These are phyloP conservation scores for Takifugu bimaculatus DNA, from an alignment of 2,113 vertebrate species.

Conservation along the genomic window DNA sequence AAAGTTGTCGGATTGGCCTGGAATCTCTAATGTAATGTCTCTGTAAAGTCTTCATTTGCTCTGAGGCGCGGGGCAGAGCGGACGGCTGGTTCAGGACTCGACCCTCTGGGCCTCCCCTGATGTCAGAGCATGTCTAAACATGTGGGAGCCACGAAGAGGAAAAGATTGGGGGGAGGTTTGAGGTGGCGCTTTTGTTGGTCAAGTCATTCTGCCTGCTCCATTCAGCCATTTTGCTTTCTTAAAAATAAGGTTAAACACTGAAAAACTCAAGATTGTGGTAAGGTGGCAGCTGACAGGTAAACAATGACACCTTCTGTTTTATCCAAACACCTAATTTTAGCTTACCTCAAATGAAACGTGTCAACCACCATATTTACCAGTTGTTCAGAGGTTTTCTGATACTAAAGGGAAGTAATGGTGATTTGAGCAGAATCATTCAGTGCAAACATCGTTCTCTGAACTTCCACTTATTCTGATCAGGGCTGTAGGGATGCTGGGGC, in stretches of 20 bases:
- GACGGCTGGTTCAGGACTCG: slow-evolving; percentile 30
- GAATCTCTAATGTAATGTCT: background rate
- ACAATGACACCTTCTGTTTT: too few species aligned
- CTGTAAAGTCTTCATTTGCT: background rate
- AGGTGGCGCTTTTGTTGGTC: slow-evolving; percentile 30
- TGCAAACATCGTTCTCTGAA: too few species aligned
- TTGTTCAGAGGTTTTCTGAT: too few species aligned
- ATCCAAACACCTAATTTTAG: too few species aligned
- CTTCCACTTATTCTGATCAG: too few species aligned
- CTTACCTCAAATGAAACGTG: too few species aligned
- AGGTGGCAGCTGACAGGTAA: too few species aligned
- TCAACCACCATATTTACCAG: too few species aligned
- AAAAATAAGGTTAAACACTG: background rate
- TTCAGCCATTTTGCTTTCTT: slow-evolving; percentile 8
- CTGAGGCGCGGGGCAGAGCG: slow-evolving; percentile 14
- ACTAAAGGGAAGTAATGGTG: too few species aligned
- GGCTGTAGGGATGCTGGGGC: too few species aligned
- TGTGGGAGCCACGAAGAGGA: slow-evolving; percentile 46
- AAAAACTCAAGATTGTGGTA: too few species aligned
- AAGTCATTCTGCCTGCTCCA: slow-evolving; percentile 20
- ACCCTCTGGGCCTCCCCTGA: slow-evolving; percentile 61
- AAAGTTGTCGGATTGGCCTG: background rate
- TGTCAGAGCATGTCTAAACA: slow-evolving; percentile 57
- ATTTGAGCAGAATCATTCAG: too few species aligned
- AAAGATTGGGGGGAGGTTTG: slow-evolving; percentile 32